Conservation (phyloP, 2,797 vertebrate species). For the Eulemur rubriventer region DNA sequence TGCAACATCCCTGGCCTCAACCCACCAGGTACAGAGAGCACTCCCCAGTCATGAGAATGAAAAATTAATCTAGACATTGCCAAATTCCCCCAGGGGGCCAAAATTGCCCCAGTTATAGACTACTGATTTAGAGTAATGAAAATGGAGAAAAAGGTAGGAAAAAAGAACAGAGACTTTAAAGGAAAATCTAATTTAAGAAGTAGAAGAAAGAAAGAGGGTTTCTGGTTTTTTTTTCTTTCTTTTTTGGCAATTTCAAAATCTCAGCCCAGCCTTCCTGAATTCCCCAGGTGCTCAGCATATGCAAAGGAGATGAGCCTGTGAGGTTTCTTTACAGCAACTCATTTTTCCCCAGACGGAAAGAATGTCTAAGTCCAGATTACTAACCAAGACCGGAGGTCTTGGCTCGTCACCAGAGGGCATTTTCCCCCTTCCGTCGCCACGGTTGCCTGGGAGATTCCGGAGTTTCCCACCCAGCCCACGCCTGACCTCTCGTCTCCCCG, state of each 20-base stretch:
- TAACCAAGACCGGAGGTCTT: neutral
- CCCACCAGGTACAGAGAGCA: neutral
- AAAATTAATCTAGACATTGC: neutral
- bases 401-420: neutral
- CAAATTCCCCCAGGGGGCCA: too few species aligned
- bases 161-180: neutral
- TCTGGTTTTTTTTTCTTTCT: neutral
- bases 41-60: neutral
- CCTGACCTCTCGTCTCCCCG: constrained; percentile 78
- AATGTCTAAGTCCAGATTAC: neutral
- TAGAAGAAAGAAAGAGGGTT: neutral
- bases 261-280: neutral
- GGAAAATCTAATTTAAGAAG: neutral
- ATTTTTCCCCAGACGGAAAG: neutral
- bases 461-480: constrained; percentile 70
- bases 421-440: neutral
- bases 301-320: rapidly evolving
- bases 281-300: neutral
- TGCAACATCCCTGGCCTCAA: rapidly evolving
- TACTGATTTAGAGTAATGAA: neutral
- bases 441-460: constrained; percentile 60
- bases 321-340: neutral
- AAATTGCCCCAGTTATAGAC: neutral
- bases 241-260: neutral
- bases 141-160: neutral